Evolutionary conservation across 1,140 invertebrate genomes (phyloP).

Genomic region (Apis laboriosa): DNA sequence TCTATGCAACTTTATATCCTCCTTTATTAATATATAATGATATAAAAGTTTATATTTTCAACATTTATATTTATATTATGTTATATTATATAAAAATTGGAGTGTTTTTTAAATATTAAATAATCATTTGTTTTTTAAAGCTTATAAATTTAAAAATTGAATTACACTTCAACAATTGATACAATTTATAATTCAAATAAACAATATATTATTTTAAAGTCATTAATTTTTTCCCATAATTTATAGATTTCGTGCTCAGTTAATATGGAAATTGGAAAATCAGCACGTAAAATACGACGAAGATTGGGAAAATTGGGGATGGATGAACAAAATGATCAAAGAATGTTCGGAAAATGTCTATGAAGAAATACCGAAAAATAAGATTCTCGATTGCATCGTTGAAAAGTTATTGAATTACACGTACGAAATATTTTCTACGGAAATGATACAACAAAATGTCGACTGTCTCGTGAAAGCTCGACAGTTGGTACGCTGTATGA

Average conservation of each 20-base stretch:
- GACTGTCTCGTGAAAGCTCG: slow-evolving; percentile 54
- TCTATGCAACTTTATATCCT: no score
- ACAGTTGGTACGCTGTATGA: slow-evolving; percentile 60
- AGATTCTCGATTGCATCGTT: slow-evolving; percentile 68
- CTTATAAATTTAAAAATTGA: background rate
- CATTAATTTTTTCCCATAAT: background rate
- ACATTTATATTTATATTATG: no score
- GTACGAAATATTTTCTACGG: slow-evolving; percentile 32
- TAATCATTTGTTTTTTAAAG: background rate
- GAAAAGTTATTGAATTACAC: slow-evolving; percentile 65
- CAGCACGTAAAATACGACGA: slow-evolving; percentile 69
- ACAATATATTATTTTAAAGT: background rate
- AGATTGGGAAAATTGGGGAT: slow-evolving; percentile 76
- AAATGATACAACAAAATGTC: background rate
- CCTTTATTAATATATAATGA: no score
- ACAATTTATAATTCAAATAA: background rate
- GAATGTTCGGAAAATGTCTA: slow-evolving; percentile 71
- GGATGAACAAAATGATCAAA: slow-evolving; percentile 70
- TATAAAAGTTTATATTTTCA: no score
- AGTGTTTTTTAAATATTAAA: no score
- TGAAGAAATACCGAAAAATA: slow-evolving; percentile 65
- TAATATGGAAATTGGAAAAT: slow-evolving; percentile 73
- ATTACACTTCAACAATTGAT: background rate
- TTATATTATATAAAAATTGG: no score
- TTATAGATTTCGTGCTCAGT: slow-evolving; percentile 68